Evolutionary conservation across 2,797 vertebrate species (phyloP).

Genomic region (Dipus sagitta): DNA sequence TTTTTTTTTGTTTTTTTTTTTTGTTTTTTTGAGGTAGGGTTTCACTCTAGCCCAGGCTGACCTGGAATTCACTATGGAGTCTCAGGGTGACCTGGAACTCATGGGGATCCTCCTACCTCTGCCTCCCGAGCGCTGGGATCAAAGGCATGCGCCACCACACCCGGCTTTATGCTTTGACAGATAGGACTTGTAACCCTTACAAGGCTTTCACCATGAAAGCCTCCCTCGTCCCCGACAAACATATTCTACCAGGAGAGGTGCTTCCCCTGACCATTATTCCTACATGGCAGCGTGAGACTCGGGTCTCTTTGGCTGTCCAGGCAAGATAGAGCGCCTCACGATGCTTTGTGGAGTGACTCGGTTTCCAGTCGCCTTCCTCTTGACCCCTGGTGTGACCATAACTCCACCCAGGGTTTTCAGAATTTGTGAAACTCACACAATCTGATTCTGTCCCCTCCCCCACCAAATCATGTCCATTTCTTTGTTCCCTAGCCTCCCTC

Average conservation of each 20-base stretch:
- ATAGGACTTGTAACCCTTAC: background rate
- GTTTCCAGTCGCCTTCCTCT: background rate
- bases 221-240: background rate
- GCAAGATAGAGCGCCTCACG: too few relatives aligned
- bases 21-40: too few relatives aligned
- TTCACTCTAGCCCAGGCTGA: too few relatives aligned
- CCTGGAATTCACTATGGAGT: too few relatives aligned
- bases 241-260: background rate
- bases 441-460: background rate
- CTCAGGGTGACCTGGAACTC: too few relatives aligned
- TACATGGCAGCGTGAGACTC: background rate
- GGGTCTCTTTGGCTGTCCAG: too few relatives aligned
- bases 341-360: background rate
- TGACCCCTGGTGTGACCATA: background rate
- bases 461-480: background rate
- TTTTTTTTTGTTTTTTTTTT: too few relatives aligned
- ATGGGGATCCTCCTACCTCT: too few relatives aligned
- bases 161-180: background rate
- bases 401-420: background rate
- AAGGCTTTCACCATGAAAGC: background rate
- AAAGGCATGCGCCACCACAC: too few relatives aligned
- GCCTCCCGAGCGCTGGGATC: too few relatives aligned
- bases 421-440: background rate
- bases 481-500: background rate
- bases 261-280: background rate